Conservation (phyloP, 2,797 vertebrate species). For the Pangasius mekongensis region DNA sequence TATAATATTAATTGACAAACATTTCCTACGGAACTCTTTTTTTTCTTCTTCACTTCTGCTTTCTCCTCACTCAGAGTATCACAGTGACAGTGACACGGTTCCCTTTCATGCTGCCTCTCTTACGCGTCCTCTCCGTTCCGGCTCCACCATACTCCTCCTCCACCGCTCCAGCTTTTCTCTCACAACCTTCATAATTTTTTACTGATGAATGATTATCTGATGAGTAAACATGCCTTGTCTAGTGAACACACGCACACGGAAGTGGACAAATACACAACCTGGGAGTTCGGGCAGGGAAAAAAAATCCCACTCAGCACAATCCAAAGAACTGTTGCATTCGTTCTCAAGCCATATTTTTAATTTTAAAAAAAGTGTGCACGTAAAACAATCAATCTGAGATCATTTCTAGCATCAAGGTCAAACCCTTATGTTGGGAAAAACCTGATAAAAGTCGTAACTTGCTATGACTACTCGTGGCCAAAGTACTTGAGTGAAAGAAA, state of each 20-base stretch:
- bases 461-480: not conserved
- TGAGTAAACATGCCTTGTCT: constrained; percentile 31
- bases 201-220: constrained; percentile 40
- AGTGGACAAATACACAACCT: constrained; percentile 13
- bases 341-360: not conserved
- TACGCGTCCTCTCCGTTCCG: not conserved
- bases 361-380: not conserved
- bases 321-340: not conserved
- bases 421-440: not conserved
- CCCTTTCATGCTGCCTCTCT: not conserved
- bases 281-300: not conserved
- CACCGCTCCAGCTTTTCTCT: not conserved
- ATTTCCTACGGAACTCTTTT: not conserved
- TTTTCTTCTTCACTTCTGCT: not conserved
- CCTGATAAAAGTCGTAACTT: not conserved
- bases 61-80: not conserved
- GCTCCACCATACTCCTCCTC: not conserved
- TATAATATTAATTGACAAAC: not conserved
- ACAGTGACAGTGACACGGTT: not conserved
- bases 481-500: not conserved
- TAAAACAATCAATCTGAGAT: not conserved
- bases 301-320: constrained; percentile 5
- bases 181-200: constrained; percentile 25
- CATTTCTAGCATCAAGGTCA: not conserved
- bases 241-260: constrained; percentile 24